Percentiles rank a stretch among this genome's conserved stretches.
These are phyloP conservation scores for Carapus acus DNA, from an alignment of 2,797 vertebrate species.

Conservation along the genomic window DNA sequence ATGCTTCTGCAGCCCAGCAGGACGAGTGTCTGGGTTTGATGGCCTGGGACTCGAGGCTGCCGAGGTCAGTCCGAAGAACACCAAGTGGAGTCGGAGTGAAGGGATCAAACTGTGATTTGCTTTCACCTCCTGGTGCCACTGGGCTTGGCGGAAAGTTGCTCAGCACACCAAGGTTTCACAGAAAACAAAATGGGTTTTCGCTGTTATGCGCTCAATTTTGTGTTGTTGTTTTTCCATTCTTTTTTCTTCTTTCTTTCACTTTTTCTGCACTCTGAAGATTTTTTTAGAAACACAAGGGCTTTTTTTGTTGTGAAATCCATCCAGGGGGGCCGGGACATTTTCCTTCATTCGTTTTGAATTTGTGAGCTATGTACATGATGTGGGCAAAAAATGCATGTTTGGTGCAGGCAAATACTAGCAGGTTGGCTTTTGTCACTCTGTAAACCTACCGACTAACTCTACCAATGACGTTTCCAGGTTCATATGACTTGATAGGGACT, in stretches of 20 bases:
- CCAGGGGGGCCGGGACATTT: conserved; percentile 46
- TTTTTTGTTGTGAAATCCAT: conserved; percentile 55
- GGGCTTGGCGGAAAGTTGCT: conserved; percentile 12
- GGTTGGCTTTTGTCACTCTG: conserved; percentile 44
- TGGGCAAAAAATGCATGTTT: conserved; percentile 56
- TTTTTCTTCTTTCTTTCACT: conserved; percentile 33
- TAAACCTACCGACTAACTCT: conserved; percentile 41
- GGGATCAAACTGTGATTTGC: conserved; percentile 17
- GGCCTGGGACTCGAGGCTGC: conserved; percentile 22
- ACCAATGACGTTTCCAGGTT: conserved; percentile 52
- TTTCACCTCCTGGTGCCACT: conserved; percentile 19
- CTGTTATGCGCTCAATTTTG: too few relatives aligned
- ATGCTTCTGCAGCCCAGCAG: conserved; percentile 34
- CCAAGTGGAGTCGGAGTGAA: neutral
- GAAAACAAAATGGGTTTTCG: conserved; percentile 33
- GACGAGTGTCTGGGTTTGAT: conserved; percentile 18
- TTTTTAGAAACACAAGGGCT: conserved; percentile 57
- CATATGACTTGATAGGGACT: conserved; percentile 47
- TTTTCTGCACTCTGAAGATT: conserved; percentile 42
- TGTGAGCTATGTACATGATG: conserved; percentile 52
- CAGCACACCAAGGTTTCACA: conserved; percentile 11
- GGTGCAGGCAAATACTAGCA: conserved; percentile 53
- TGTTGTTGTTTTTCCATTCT: too few relatives aligned
- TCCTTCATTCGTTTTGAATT: conserved; percentile 44
- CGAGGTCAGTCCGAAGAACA: conserved; percentile 2